Percentiles rank a stretch among this genome's conserved stretches.
Evolutionary conservation across 2,113 vertebrate species (phyloP).

Genomic region (human): DNA sequence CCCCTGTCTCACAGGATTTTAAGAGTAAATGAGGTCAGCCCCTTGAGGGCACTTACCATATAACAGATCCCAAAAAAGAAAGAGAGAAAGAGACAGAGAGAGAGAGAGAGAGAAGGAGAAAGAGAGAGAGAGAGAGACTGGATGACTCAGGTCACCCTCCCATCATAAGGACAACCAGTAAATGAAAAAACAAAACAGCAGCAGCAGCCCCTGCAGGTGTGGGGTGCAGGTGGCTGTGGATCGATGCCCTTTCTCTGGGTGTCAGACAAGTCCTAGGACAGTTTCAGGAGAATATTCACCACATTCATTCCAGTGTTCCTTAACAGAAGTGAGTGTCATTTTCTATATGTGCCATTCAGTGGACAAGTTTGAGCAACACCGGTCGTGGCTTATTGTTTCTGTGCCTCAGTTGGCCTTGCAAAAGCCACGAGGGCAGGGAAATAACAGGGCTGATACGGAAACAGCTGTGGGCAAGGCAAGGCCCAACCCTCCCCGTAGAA

Average conservation of each 20-base stretch:
- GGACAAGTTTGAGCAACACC: not conserved
- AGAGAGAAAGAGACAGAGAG: not conserved
- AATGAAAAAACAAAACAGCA: not conserved
- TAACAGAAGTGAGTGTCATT: not conserved
- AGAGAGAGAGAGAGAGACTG: not conserved
- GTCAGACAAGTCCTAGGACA: not conserved
- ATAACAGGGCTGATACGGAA: not conserved
- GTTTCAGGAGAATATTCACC: not conserved
- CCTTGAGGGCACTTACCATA: not conserved
- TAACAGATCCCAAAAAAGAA: not conserved
- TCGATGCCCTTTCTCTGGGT: not conserved
- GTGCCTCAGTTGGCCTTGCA: not conserved
- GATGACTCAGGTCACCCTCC: not conserved
- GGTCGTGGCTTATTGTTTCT: not conserved
- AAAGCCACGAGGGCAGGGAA: not conserved
- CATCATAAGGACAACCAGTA: too few relatives aligned
- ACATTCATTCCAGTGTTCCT: not conserved
- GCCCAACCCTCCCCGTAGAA: not conserved
- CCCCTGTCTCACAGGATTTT: not conserved
- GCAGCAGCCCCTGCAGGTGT: accelerated
- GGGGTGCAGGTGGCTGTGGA: too few relatives aligned
- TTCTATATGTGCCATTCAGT: too few relatives aligned
- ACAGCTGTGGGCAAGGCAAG: not conserved
- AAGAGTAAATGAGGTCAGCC: not conserved
- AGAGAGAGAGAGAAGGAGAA: not conserved